These are phyloP conservation scores for Choristoneura rosaceana DNA, from an alignment of 2,888 invertebrate genomes.

Conservation along the genomic window DNA sequence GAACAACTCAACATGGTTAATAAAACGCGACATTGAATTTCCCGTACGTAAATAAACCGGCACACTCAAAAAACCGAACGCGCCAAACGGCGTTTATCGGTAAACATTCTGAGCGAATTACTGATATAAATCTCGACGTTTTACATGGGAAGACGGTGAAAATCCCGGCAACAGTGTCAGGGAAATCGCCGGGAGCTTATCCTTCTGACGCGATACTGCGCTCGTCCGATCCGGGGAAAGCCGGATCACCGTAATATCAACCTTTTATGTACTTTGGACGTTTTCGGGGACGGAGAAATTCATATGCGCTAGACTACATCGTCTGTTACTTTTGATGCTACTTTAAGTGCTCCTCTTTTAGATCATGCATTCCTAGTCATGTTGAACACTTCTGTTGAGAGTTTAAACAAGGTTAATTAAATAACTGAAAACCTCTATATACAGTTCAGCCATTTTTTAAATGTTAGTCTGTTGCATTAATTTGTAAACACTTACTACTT, in stretches of 20 bases:
- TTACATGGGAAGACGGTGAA: conserved; percentile 10
- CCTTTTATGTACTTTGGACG: conserved; percentile 3
- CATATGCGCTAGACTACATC: neutral
- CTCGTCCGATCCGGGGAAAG: neutral
- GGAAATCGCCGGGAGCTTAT: conserved; percentile 30
- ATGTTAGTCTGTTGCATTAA: too few species aligned
- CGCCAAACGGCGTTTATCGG: conserved; percentile 3
- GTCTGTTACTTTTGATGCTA: too few species aligned
- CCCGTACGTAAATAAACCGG: conserved; percentile 1
- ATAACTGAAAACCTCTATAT: too few species aligned
- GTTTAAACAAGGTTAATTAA: too few species aligned
- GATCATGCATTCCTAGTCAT: too few species aligned
- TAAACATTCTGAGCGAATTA: conserved; percentile 7
- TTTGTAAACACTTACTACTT: too few species aligned
- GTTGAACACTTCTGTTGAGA: too few species aligned
- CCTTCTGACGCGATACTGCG: conserved; percentile 8
- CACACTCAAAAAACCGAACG: neutral
- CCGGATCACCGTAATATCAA: conserved; percentile 21
- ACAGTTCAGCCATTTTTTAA: too few species aligned
- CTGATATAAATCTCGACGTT: conserved; percentile 19
- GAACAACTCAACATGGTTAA: neutral
- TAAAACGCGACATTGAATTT: neutral
- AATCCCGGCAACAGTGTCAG: conserved; percentile 11
- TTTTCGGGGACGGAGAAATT: neutral
- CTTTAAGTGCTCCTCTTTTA: too few species aligned